These are phyloP conservation scores for Embiotoca jacksoni DNA, from an alignment of 2,113 vertebrate genomes.

Conservation along the genomic window DNA sequence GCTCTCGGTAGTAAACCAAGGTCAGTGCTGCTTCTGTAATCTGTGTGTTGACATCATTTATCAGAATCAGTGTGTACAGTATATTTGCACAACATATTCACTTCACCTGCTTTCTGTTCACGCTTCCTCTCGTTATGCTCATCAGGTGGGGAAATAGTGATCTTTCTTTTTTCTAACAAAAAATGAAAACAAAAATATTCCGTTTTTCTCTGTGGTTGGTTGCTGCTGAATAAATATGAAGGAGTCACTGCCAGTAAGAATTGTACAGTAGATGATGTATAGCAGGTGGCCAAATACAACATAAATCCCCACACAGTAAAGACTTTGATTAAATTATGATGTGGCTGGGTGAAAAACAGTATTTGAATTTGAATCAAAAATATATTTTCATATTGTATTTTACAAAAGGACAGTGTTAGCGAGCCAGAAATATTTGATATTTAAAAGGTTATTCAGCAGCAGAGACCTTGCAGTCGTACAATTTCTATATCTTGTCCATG, in stretches of 20 bases:
- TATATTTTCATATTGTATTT: neutral
- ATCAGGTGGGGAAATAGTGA: neutral
- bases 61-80: slow-evolving; percentile 14
- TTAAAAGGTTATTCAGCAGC: neutral
- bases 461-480: neutral
- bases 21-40: neutral
- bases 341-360: neutral
- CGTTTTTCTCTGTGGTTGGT: slow-evolving; percentile 7
- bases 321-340: slow-evolving; percentile 20
- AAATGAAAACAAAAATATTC: neutral
- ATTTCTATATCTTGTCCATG: slow-evolving; percentile 8
- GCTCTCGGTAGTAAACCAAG: neutral
- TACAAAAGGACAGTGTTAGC: neutral
- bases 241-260: slow-evolving; percentile 16
- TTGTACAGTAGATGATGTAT: slow-evolving; percentile 9
- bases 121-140: slow-evolving; percentile 3
- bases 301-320: slow-evolving; percentile 2
- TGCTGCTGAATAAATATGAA: slow-evolving; percentile 37
- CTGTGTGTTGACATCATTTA: slow-evolving; percentile 17
- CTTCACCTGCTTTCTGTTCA: neutral
- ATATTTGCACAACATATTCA: slow-evolving; percentile 5
- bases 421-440: neutral
- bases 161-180: slow-evolving; percentile 2
- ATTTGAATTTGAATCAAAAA: slow-evolving; percentile 6
- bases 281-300: slow-evolving; percentile 20